Conservation (phyloP, 2,888 invertebrate genomes). For the Boloria euphrosyne region DNA sequence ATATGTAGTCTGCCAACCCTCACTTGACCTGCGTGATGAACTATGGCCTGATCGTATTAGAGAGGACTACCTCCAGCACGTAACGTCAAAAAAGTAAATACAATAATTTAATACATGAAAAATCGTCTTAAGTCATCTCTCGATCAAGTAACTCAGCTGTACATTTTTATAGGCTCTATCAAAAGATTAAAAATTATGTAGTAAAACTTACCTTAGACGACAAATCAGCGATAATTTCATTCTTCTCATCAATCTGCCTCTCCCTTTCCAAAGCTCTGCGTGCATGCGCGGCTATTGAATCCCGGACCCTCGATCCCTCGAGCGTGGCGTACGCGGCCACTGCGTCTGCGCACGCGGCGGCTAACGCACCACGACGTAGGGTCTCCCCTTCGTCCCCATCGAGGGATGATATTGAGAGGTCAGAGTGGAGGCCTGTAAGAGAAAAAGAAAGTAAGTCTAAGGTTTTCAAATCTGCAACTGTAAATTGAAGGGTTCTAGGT, state of each 20-base stretch:
- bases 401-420: conserved; percentile 85
- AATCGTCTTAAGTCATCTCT: too few relatives aligned
- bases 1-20: too few relatives aligned
- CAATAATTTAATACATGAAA: too few relatives aligned
- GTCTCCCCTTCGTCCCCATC: conserved; percentile 79
- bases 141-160: too few relatives aligned
- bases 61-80: too few relatives aligned
- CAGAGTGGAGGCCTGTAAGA: conserved; percentile 84
- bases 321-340: conserved; percentile 88
- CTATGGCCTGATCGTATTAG: too few relatives aligned
- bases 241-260: conserved; percentile 90
- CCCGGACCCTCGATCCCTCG: conserved; percentile 88
- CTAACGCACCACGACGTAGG: conserved; percentile 83
- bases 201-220: conserved; percentile 86
- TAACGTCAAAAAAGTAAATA: too few relatives aligned
- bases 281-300: conserved; percentile 89
- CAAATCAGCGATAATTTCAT: conserved; percentile 89
- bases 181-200: too few relatives aligned
- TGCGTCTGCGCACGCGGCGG: conserved; percentile 89
- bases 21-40: too few relatives aligned
- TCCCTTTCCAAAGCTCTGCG: conserved; percentile 89
- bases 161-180: too few relatives aligned
- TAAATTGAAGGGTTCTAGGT: too few relatives aligned
- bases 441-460: not conserved
- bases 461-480: too few relatives aligned